Evolutionary conservation across 2,113 vertebrate genomes (phyloP).

Genomic region (Galbula dea): DNA sequence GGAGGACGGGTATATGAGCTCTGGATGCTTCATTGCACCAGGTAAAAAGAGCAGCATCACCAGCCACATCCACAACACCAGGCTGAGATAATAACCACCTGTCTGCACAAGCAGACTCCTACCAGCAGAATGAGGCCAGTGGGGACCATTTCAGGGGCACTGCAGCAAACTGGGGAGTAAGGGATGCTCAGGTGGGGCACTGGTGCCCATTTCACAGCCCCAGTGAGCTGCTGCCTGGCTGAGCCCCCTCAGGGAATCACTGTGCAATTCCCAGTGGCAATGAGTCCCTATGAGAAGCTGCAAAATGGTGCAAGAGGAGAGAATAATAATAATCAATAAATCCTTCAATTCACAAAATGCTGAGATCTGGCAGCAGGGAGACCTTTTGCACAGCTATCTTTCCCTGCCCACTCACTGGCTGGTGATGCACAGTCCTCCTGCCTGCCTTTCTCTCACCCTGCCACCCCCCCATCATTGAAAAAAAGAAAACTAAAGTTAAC

Average conservation of each 20-base stretch:
- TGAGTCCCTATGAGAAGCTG: not conserved
- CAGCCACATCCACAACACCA: not conserved
- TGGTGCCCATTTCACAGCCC: not conserved
- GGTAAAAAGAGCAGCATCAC: not conserved
- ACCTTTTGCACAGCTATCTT: not conserved
- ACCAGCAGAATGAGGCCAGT: fast-evolving
- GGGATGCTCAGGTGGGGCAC: fast-evolving
- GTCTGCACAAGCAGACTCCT: not conserved
- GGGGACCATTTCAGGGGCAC: not conserved
- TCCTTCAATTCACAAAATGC: not conserved
- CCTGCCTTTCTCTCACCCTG: slow-evolving; percentile 47
- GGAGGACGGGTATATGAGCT: not conserved
- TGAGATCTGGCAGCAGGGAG: not conserved
- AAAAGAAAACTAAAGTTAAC: slow-evolving; percentile 75
- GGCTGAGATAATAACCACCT: not conserved
- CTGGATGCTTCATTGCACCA: fast-evolving
- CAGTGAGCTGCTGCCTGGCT: not conserved
- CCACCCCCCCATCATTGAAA: slow-evolving; percentile 14
- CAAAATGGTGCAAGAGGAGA: not conserved
- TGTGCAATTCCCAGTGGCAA: fast-evolving
- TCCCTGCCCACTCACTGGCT: not conserved
- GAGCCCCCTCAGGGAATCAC: not conserved
- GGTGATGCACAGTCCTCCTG: not conserved
- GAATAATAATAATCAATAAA: not conserved
- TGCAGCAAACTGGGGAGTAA: not conserved